Evolutionary conservation across 1,140 invertebrate genomes (phyloP).

Genomic region (Penaeus vannamei): DNA sequence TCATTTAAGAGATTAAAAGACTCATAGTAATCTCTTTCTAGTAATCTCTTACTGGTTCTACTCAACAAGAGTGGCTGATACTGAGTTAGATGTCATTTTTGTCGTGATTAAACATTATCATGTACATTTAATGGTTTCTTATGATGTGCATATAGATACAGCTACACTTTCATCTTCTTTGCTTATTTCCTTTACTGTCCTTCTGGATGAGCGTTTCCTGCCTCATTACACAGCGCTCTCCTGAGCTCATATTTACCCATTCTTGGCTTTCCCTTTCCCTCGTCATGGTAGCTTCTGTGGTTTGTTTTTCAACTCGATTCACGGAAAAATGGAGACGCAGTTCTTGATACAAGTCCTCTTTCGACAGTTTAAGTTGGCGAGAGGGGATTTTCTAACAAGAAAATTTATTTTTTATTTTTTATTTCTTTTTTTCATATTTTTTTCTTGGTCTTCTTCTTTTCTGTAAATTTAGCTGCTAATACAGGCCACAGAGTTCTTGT

Average conservation of each 20-base stretch:
- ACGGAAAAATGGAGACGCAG: not conserved
- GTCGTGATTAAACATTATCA: conserved; percentile 40
- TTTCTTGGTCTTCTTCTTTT: too few species aligned
- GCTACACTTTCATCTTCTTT: conserved; percentile 12
- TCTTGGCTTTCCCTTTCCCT: conserved; percentile 22
- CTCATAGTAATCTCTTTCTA: not conserved
- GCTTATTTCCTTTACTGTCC: conserved; percentile 24
- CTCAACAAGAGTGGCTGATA: conserved; percentile 38
- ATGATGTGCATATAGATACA: conserved; percentile 44
- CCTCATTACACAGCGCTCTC: conserved; percentile 24
- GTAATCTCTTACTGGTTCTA: conserved; percentile 9
- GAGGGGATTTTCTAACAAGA: too few species aligned
- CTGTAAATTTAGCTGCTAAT: too few species aligned
- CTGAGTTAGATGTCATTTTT: conserved; percentile 41
- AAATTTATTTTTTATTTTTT: too few species aligned
- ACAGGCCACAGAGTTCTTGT: too few species aligned
- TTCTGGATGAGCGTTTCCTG: conserved; percentile 29
- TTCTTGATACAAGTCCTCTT: too few species aligned
- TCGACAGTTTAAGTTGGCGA: too few species aligned
- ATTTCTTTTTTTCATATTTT: too few species aligned
- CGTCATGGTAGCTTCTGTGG: not conserved
- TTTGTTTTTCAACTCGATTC: not conserved
- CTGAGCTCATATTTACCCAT: conserved; percentile 20
- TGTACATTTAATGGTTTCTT: conserved; percentile 37
- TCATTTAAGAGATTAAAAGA: too few species aligned